Conservation (phyloP, 2,888 invertebrate genomes). For the Ectemnius continuus region DNA sequence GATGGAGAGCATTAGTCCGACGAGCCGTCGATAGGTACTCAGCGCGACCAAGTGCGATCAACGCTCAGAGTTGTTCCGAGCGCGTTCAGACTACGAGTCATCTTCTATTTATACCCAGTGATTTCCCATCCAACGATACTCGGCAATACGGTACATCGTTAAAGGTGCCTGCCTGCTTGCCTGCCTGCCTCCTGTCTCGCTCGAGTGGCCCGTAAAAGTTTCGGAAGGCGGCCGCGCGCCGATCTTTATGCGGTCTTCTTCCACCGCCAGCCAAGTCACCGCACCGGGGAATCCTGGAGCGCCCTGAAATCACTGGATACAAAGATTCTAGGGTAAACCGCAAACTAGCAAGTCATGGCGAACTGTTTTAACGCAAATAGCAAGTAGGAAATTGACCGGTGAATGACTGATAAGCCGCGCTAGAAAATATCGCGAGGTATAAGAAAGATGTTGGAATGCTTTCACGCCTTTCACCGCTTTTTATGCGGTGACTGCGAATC, state of each 20-base stretch:
- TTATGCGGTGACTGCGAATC: too few species aligned
- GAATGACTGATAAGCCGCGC: too few species aligned
- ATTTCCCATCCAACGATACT: conserved; percentile 67
- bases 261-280: too few species aligned
- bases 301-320: too few species aligned
- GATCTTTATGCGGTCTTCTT: background rate
- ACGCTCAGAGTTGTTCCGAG: conserved; percentile 53
- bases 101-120: conserved; percentile 71
- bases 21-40: conserved; percentile 38
- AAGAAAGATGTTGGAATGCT: too few species aligned
- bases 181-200: conserved; percentile 33
- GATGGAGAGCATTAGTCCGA: conserved; percentile 29
- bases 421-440: too few species aligned
- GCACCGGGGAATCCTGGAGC: too few species aligned
- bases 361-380: too few species aligned
- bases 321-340: too few species aligned
- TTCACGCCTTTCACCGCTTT: too few species aligned
- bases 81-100: conserved; percentile 67
- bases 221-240: conserved; percentile 6
- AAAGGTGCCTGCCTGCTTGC: conserved; percentile 10
- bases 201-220: conserved; percentile 32
- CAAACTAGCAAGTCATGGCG: too few species aligned
- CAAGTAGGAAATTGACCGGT: too few species aligned
- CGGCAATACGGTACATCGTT: conserved; percentile 23
- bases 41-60: conserved; percentile 49